Percentiles rank a stretch among this genome's conserved stretches.
phyloP scores from a whole-genome alignment of 2,113 vertebrate genomes.

The Spizaetus ornatus region DNA sequence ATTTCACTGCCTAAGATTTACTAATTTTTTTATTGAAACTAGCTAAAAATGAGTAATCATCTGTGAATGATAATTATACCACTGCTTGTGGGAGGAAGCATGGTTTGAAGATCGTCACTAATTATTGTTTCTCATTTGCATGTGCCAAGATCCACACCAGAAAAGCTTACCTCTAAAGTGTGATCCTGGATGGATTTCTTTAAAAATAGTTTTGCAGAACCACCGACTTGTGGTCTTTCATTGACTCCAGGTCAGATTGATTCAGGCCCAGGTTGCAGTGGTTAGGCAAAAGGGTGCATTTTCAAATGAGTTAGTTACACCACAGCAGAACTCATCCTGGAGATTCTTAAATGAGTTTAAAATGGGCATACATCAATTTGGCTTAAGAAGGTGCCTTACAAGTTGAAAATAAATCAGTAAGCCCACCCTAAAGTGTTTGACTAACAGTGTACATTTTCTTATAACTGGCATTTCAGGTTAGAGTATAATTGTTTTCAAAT shows the following conservation, averaged over 20 bases:
- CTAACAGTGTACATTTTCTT: neutral
- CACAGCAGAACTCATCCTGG: neutral
- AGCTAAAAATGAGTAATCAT: constrained; percentile 48
- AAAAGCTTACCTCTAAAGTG: neutral
- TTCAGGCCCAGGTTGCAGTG: neutral
- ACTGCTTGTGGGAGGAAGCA: constrained; percentile 33
- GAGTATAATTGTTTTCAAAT: neutral
- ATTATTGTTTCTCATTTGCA: constrained; percentile 33
- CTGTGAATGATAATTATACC: constrained; percentile 12
- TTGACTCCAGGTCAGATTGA: neutral
- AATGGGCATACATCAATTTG: neutral
- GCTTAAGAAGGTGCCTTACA: neutral
- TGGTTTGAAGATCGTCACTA: neutral
- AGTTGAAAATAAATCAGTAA: neutral
- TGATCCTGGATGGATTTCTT: neutral
- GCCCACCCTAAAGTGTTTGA: neutral
- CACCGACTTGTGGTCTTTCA: neutral
- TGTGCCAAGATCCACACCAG: neutral
- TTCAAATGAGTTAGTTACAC: neutral
- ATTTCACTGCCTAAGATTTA: neutral
- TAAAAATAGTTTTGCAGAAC: neutral
- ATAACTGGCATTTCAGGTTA: neutral
- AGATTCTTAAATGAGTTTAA: neutral
- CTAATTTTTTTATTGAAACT: neutral
- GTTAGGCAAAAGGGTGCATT: neutral